Base-by-base conservation (phyloP, 2,113 vertebrate species). In the Mohoua ochrocephala region DNA sequence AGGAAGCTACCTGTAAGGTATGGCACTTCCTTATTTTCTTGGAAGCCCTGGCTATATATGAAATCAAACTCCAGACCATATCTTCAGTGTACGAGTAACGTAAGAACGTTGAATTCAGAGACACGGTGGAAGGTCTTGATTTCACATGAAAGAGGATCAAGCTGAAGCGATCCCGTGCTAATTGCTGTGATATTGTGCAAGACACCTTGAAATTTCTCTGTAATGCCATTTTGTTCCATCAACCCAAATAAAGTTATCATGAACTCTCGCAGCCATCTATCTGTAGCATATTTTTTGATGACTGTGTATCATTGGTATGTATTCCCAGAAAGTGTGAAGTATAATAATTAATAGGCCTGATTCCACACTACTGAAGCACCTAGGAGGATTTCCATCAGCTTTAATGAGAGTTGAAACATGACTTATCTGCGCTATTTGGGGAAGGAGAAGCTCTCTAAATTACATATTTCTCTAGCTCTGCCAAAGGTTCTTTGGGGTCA, bases 151-250 rank as follows among this genome's bases (percentile, higher is more conserved):
- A n/a, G 60, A 86, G 30, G 45, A 88, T 84, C 39, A 64, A 47
- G 68, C 59, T 91, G 71, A 93, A 83, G 37, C 41, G 54, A 92
- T 81, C 79, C 60, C 6, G 0, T 50, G 24, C 47, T 88, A 94
- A 92, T 91, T 95, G 60, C 28, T 78, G 35, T 70, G 31, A 70
- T 52, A 56, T 7, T 35, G 37, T 67, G 39, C 35, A 49, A 67
- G 54, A 64, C 47, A 81, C 47, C 88, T 87, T 90, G 87, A 96
- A 88, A 93, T 94, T 94, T 95, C 75, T 91, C 52, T 52, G 61
- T n/a, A 74, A 90, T 54, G 28, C 17, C 22, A 49, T 92, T 96
- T 96, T 84, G 59, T 90, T 96, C 71, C 75, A 74, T 77, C 79
- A 89, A 56, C 60, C 28, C 59, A 89, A 86, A 93, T 81, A n/a